Base-by-base conservation (phyloP, 2,113 vertebrate genomes). In the crab-eating macaque (Macaca fascicularis) region DNA sequence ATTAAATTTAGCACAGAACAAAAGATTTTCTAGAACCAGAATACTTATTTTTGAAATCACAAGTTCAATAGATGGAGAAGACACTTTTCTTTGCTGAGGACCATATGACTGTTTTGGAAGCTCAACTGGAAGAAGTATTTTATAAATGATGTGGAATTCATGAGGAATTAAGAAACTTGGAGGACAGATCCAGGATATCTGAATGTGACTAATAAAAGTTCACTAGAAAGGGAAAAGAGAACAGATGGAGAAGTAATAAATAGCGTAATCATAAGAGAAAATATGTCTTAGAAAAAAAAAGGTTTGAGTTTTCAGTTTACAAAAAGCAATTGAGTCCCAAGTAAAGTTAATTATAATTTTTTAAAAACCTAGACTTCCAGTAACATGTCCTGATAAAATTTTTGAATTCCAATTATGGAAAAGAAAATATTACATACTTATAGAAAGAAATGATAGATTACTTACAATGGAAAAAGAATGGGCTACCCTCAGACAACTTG, bases 41-140 rank as follows among this genome's bases (percentile, higher is more conserved):
- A 94, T 50, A 78, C 40, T 92, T 92, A 85, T 70, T 84, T 96
- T 81, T 97, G 70, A 98, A 96, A 93, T 97, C 85, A 79, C 19
- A 94, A 89, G 35, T 89, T 94, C 86, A 94, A 50, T 50, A 93
- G 79, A 80, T 45, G 80, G 84, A 94, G 85, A 95, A 55, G 57
- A 96, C 64, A 95, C 67, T 81, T 75, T 69, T 80, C 69, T 95
- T 80, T 79, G 61, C 75, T 93, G 69, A 97, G 67, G 95, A 80
- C 19, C 6, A 80, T 92, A 59, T 94, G 76, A 89, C 32, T 94
- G 35, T 88, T 97, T 91, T 90, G 64, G 45, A 93, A 90, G 12
- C 27, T 94, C 48, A 90, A 90, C 20, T 80, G 6, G 35, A 89
- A 95, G 45, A 86, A 89, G 9, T 81, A 61, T 87, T 55, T 90